These are phyloP conservation scores for Erpetoichthys calabaricus DNA, from an alignment of 2,797 vertebrate genomes.

Conservation along the genomic window DNA sequence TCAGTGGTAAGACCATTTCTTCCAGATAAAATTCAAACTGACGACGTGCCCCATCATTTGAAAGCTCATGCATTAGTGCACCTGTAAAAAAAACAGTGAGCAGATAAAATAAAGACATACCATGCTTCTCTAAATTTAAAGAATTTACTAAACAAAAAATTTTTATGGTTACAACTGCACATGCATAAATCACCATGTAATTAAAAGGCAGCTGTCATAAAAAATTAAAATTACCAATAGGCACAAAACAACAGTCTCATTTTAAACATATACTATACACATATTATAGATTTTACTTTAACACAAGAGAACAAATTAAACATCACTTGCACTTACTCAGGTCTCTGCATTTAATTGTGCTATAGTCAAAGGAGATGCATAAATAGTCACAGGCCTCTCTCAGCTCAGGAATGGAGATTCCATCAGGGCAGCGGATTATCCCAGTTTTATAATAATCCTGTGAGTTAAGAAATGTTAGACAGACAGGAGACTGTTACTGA, in stretches of 20 bases:
- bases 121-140: too few relatives aligned
- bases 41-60: constrained; percentile 85
- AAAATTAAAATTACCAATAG: too few relatives aligned
- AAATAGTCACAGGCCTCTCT: constrained; percentile 98
- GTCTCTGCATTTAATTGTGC: constrained; percentile 98
- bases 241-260: too few relatives aligned
- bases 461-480: constrained; percentile 33
- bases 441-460: constrained; percentile 99
- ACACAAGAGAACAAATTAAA: too few relatives aligned
- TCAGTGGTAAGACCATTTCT: constrained; percentile 93
- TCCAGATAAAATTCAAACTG: constrained; percentile 96
- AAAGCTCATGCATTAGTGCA: constrained; percentile 96
- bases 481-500: constrained; percentile 54
- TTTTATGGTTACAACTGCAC: too few relatives aligned
- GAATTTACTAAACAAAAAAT: too few relatives aligned
- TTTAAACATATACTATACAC: too few relatives aligned
- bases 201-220: too few relatives aligned
- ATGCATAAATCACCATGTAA: too few relatives aligned
- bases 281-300: too few relatives aligned
- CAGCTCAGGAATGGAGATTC: constrained; percentile 94
- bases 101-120: too few relatives aligned
- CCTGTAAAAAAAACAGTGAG: constrained; percentile 44
- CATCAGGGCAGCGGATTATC: constrained; percentile 95
- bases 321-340: constrained; percentile 76
- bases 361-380: constrained; percentile 96